phyloP scores from a whole-genome alignment of 1,140 invertebrate species.

The Drosophila sturtevanti region DNA sequence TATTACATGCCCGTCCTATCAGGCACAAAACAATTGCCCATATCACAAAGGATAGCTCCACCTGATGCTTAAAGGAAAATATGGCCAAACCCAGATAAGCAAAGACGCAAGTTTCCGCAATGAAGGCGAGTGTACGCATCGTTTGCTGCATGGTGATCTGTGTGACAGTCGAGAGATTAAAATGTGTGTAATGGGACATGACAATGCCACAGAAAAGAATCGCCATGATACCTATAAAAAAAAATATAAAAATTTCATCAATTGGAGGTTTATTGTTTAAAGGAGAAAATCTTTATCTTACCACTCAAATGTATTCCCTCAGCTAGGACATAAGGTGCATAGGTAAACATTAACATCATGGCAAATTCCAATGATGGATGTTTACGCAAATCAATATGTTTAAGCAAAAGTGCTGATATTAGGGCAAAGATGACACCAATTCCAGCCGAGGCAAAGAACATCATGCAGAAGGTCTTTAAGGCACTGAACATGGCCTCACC shows the following conservation, averaged over 20 bases:
- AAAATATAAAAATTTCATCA: neutral
- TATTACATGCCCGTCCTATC: constrained; percentile 96
- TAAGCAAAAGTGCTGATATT: constrained; percentile 95
- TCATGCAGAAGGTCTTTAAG: constrained; percentile 95
- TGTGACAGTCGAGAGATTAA: constrained; percentile 98
- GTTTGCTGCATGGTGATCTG: constrained; percentile 99
- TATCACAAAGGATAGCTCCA: constrained; percentile 92
- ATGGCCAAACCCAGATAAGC: constrained; percentile 99
- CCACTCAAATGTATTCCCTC: constrained; percentile 92
- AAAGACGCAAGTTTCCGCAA: constrained; percentile 99
- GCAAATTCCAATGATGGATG: constrained; percentile 99
- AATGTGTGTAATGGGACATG: constrained; percentile 99
- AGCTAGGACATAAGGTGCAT: constrained; percentile 98
- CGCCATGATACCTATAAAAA: constrained; percentile 92
- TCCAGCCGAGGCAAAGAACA: constrained; percentile 99
- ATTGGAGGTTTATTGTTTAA: neutral
- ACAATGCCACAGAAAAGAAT: constrained; percentile 99
- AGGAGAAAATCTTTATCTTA: neutral
- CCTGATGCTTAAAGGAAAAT: constrained; percentile 96
- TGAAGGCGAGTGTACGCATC: constrained; percentile 98
- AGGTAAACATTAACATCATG: constrained; percentile 99
- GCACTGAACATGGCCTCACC: constrained; percentile 95
- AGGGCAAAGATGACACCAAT: constrained; percentile 98
- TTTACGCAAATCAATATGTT: constrained; percentile 97
- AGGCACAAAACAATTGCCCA: constrained; percentile 97